These are phyloP conservation scores for Vanacampus margaritifer DNA, from an alignment of 2,113 vertebrate species.

Conservation along the genomic window DNA sequence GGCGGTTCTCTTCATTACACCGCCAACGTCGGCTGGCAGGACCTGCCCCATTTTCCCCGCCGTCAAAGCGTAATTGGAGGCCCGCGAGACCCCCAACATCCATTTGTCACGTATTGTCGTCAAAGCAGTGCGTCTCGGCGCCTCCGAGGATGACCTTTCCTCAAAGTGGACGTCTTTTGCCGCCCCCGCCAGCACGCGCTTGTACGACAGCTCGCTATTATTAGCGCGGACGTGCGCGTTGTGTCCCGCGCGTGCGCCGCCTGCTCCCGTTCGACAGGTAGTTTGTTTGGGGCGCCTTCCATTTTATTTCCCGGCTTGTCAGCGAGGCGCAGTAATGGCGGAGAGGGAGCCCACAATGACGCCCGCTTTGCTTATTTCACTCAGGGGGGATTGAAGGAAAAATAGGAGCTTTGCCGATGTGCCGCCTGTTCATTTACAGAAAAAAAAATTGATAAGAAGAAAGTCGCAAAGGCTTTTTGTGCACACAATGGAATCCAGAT, in stretches of 20 bases:
- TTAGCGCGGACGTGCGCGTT: conserved; percentile 37
- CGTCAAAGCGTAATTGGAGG: conserved; percentile 62
- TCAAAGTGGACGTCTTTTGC: conserved; percentile 36
- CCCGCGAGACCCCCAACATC: conserved; percentile 48
- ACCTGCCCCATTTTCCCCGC: conserved; percentile 41
- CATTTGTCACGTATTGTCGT: conserved; percentile 57
- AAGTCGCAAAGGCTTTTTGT: conserved; percentile 48
- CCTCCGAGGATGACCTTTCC: conserved; percentile 59
- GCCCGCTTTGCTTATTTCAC: conserved; percentile 38
- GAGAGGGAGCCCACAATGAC: conserved; percentile 50
- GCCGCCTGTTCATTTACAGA: conserved; percentile 54
- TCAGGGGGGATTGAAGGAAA: conserved; percentile 41
- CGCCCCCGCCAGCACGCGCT: neutral
- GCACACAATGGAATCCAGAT: conserved; percentile 57
- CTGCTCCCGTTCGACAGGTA: conserved; percentile 51
- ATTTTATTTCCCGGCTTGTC: conserved; percentile 29
- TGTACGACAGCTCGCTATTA: conserved; percentile 21
- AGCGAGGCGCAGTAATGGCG: conserved; percentile 42
- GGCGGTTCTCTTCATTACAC: neutral
- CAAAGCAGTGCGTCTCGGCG: conserved; percentile 36
- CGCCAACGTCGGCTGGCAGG: conserved; percentile 26
- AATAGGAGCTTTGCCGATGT: conserved; percentile 53
- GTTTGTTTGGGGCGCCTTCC: conserved; percentile 34
- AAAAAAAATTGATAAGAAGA: conserved; percentile 12
- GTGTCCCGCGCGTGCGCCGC: conserved; percentile 27